Evolutionary conservation across 2,113 vertebrate species (phyloP), one percentile per base, ranked within the genome.

Genomic region (Manacus vitellinus): DNA sequence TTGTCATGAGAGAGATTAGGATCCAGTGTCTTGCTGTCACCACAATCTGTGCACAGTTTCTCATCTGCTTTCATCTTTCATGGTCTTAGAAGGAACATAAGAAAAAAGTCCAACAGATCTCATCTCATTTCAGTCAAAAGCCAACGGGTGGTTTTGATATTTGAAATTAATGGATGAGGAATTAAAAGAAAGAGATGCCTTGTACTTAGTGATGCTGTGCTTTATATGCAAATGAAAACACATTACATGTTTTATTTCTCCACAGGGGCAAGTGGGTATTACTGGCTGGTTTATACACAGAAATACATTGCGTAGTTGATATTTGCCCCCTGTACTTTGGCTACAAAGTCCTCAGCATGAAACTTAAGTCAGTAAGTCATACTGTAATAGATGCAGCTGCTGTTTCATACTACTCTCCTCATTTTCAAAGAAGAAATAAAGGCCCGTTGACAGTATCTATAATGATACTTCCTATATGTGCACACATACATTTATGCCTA

Each of bases 151-250:
- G 37, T 30, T 94, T 77, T 91, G 83, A 86, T 94, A 93, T 68
- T 56, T 87, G 27, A 89, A 93, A 94, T 85, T 78, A 93, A 85
- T 43, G 71, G 86, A 79, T 1, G 6, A 81, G 65, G 52, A 79
- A 81, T 52, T 87, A 86, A 74, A 88, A 93, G 79, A 82, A 95
- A 78, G 88, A 94, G 92, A 86, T 89, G 92, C 76, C 62, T 92
- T 51, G 55, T 41, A 51, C 37, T 7, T 19, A 75, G 58, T 2
- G 9, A 52, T 70, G 56, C 58, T 88, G 73, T 35, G 68, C 85
- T 93, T 78, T 87, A 41, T 21, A 73, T 7, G n/a, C 71, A 92
- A 91, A 96, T 77, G 46, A 47, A 80, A 86, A 59, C 43, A 55
- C 10, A 8, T 4, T 37, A 12, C 0, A 5, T 41, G 35, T 30